phyloP scores from a whole-genome alignment of 2,888 invertebrate genomes.

The Heteromyza rotundicornis region DNA sequence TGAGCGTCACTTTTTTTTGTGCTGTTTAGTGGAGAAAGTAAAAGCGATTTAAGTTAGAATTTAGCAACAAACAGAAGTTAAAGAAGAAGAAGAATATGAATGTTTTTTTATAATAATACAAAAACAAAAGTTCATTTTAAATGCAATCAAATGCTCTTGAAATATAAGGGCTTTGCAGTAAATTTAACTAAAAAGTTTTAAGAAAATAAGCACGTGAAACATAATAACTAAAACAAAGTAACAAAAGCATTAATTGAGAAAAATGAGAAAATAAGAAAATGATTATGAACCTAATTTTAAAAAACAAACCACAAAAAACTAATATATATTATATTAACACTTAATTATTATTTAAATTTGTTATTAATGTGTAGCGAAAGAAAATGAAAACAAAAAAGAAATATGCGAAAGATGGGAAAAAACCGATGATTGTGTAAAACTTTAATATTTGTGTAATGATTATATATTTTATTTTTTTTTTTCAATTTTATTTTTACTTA shows the following conservation, averaged over 20 bases:
- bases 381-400: no score
- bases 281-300: background rate
- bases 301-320: background rate
- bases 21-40: background rate
- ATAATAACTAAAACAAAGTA: no score
- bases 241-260: no score
- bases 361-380: constrained; percentile 16
- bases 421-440: no score
- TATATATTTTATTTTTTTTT: constrained; percentile 22
- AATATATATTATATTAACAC: constrained; percentile 12
- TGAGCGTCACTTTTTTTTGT: background rate
- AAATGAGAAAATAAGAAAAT: no score
- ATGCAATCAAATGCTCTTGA: no score
- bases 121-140: no score
- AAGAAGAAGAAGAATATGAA: no score
- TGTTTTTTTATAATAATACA: no score
- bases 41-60: background rate
- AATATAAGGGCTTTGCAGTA: background rate
- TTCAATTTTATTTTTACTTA: constrained; percentile 17
- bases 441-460: no score
- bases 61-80: no score
- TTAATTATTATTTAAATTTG: constrained; percentile 25
- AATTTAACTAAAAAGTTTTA: constrained; percentile 6
- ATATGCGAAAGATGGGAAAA: no score
- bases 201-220: background rate